phyloP scores from a whole-genome alignment of 2,113 vertebrate genomes.

The Ochotona princeps region DNA sequence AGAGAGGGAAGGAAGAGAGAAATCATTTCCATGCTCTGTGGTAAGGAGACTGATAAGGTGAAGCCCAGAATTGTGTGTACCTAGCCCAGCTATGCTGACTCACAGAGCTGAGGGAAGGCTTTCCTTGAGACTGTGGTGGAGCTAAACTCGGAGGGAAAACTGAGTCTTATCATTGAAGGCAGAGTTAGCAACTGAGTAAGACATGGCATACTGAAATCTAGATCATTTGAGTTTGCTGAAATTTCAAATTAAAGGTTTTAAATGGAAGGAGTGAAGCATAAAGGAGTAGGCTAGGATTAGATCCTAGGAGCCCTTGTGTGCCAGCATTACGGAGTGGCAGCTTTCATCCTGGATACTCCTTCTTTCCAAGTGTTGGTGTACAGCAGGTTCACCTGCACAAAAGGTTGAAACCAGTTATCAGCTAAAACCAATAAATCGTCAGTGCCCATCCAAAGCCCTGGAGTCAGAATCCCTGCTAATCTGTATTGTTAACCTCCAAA shows the following conservation, averaged over 20 bases:
- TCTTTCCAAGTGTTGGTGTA: not conserved
- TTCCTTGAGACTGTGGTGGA: not conserved
- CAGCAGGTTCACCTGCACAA: not conserved
- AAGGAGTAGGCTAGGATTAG: not conserved
- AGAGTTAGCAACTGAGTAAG: not conserved
- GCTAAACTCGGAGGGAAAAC: not conserved
- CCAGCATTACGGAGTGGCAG: not conserved
- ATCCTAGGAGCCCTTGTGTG: not conserved
- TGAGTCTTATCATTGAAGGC: not conserved
- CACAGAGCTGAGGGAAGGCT: not conserved
- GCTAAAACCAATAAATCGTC: not conserved
- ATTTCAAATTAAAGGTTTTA: not conserved
- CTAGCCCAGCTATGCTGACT: not conserved
- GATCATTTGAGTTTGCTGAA: not conserved
- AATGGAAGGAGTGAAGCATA: not conserved
- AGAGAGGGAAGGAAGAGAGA: not conserved
- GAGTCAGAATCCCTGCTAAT: conserved; percentile 23
- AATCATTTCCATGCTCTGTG: not conserved
- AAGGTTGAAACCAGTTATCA: not conserved
- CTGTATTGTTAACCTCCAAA: conserved; percentile 41
- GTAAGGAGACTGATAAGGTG: not conserved
- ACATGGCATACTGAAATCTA: not conserved
- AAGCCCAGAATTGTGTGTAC: not conserved
- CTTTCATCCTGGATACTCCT: not conserved
- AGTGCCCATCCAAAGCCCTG: not conserved